A percentile compares a stretch with the other conserved stretches of the same genome.
phyloP scores from a whole-genome alignment of 2,797 vertebrate genomes.

The Phoeniculus purpureus region DNA sequence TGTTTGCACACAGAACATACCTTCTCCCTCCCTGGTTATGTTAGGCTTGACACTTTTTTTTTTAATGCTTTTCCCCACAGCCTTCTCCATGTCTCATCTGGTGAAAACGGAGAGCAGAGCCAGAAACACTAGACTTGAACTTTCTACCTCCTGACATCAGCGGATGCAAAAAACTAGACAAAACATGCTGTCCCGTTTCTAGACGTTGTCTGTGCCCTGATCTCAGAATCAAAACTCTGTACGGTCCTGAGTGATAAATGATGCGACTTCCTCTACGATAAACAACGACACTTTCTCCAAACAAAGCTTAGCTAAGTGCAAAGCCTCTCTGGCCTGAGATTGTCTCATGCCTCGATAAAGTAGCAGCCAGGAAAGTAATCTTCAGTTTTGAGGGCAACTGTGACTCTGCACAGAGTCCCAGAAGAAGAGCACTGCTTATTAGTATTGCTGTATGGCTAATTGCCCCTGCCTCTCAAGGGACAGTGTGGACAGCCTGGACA shows the following conservation, averaged over 20 bases:
- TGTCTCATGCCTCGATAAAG: neutral
- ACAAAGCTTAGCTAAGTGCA: neutral
- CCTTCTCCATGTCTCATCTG: neutral
- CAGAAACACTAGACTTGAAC: constrained; percentile 1
- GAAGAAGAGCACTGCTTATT: neutral
- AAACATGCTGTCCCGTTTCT: constrained; percentile 42
- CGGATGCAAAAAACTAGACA: neutral
- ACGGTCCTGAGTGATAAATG: neutral
- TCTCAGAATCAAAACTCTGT: neutral
- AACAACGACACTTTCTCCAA: neutral
- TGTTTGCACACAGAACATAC: neutral
- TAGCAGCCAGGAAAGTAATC: neutral
- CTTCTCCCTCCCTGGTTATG: neutral
- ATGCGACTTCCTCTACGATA: neutral
- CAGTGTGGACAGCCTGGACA: neutral
- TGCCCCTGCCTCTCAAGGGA: neutral
- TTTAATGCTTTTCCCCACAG: neutral
- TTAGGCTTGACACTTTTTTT: neutral
- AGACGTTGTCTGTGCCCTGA: neutral
- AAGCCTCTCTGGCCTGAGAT: neutral
- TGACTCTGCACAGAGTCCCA: neutral
- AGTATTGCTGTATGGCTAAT: neutral
- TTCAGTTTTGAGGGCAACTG: neutral
- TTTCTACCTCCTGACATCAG: constrained; percentile 9
- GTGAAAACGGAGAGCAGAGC: neutral